These are phyloP conservation scores for Palythoa caribaeorum DNA, from an alignment of 92 coral and sea anemone species.

Conservation along the genomic window DNA sequence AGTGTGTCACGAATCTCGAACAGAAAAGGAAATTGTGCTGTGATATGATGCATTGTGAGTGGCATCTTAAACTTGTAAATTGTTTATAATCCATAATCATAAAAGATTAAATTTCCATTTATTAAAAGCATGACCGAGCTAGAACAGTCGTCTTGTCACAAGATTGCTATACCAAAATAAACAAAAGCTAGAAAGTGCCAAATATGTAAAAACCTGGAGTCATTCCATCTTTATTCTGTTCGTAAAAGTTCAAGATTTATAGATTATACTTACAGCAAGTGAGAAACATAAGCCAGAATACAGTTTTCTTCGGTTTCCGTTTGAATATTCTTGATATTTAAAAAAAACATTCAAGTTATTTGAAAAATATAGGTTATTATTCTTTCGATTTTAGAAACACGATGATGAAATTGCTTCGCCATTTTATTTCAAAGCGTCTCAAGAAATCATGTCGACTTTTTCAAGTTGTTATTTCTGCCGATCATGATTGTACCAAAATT, in stretches of 20 bases:
- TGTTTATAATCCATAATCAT: background rate
- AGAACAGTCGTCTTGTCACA: background rate
- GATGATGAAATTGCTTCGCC: too few relatives aligned
- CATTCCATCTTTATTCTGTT: background rate
- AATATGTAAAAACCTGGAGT: background rate
- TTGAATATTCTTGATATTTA: too few relatives aligned
- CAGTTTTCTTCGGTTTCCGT: too few relatives aligned
- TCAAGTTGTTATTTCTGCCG: too few relatives aligned
- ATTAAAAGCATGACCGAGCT: slow-evolving; percentile 16
- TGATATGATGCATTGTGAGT: slow-evolving; percentile 19
- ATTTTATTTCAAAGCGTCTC: too few relatives aligned
- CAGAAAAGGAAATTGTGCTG: background rate
- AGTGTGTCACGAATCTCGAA: background rate
- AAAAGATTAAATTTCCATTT: slow-evolving; percentile 24
- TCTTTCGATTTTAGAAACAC: too few relatives aligned
- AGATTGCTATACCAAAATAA: background rate
- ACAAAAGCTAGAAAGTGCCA: background rate
- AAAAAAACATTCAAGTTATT: too few relatives aligned
- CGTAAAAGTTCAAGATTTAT: background rate
- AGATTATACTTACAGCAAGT: too few relatives aligned
- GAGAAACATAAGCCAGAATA: too few relatives aligned
- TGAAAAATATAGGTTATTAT: too few relatives aligned
- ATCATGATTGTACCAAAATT: too few relatives aligned
- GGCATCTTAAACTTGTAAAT: background rate
- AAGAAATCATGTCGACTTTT: too few relatives aligned